A percentile compares a stretch with the other conserved stretches of the same genome.
Conservation (phyloP, 2,797 vertebrate genomes). For the Brotula barbata region DNA sequence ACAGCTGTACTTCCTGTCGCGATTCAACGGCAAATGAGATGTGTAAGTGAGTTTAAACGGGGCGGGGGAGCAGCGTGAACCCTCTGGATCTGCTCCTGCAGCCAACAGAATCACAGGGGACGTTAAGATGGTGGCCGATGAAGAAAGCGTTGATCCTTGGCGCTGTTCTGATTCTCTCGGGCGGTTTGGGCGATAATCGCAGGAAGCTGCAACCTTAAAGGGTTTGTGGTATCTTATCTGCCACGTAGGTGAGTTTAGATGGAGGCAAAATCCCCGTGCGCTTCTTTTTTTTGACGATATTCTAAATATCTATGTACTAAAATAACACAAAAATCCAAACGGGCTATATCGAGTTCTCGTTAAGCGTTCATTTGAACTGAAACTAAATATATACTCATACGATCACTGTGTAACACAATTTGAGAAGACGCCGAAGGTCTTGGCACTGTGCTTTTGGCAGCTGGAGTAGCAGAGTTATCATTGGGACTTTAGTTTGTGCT, state of each 20-base stretch:
- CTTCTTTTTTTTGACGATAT: slow-evolving; percentile 9
- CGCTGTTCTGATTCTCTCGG: slow-evolving; percentile 71
- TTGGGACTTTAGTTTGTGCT: slow-evolving; percentile 23
- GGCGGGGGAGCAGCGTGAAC: slow-evolving; percentile 73
- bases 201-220: slow-evolving; percentile 53
- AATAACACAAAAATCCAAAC: slow-evolving; percentile 1
- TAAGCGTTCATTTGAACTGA: slow-evolving; percentile 14
- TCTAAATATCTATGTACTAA: slow-evolving; percentile 5
- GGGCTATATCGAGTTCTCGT: not conserved
- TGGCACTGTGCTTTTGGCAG: slow-evolving; percentile 16
- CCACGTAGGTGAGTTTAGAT: not conserved
- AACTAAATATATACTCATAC: slow-evolving; percentile 6
- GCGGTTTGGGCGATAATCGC: slow-evolving; percentile 61
- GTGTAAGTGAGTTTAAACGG: slow-evolving; percentile 53
- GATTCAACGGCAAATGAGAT: slow-evolving; percentile 39
- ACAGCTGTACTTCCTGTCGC: too few species aligned
- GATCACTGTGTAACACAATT: not conserved
- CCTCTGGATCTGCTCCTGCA: slow-evolving; percentile 71
- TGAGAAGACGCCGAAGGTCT: slow-evolving; percentile 1
- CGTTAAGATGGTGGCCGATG: slow-evolving; percentile 80
- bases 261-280: too few species aligned
- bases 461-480: slow-evolving; percentile 18
- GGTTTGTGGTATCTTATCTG: slow-evolving; percentile 52
- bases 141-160: slow-evolving; percentile 78
- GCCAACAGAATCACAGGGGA: slow-evolving; percentile 77